Evolutionary conservation across 2,888 invertebrate species (phyloP).

Genomic region (Acronicta leporina): DNA sequence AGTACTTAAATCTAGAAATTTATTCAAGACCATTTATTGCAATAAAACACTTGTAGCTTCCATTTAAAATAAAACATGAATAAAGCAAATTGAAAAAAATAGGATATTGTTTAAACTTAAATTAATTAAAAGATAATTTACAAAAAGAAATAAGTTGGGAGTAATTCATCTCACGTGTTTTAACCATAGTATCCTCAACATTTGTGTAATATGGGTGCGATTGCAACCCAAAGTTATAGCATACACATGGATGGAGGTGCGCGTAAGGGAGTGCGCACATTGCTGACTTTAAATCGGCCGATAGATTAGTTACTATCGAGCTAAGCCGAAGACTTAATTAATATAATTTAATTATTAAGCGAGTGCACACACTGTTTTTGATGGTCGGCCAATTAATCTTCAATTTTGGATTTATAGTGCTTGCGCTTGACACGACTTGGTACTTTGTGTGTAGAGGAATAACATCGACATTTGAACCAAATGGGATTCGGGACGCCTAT

Average conservation of each 20-base stretch:
- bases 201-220: slow-evolving; percentile 6
- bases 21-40: no score
- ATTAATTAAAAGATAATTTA: neutral
- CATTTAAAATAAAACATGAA: slow-evolving; percentile 22
- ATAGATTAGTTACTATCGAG: slow-evolving; percentile 34
- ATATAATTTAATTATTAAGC: slow-evolving; percentile 43
- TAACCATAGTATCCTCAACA: slow-evolving; percentile 1
- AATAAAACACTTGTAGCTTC: slow-evolving; percentile 5
- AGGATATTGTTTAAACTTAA: slow-evolving; percentile 19
- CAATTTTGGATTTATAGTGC: slow-evolving; percentile 33
- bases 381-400: slow-evolving; percentile 45
- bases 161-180: slow-evolving; percentile 11
- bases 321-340: slow-evolving; percentile 32
- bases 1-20: no score
- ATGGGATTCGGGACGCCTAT: slow-evolving; percentile 45
- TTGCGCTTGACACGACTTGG: slow-evolving; percentile 16
- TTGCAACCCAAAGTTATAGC: slow-evolving; percentile 9
- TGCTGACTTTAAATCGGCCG: slow-evolving; percentile 39
- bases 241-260: slow-evolving; percentile 35
- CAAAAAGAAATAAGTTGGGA: slow-evolving; percentile 13
- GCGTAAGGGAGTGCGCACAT: slow-evolving; percentile 49
- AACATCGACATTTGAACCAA: slow-evolving; percentile 30
- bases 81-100: slow-evolving; percentile 38
- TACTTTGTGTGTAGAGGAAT: slow-evolving; percentile 28
- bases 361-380: slow-evolving; percentile 48